These are phyloP conservation scores for Hippolais icterina DNA, from an alignment of 2,113 vertebrate species.

Conservation along the genomic window DNA sequence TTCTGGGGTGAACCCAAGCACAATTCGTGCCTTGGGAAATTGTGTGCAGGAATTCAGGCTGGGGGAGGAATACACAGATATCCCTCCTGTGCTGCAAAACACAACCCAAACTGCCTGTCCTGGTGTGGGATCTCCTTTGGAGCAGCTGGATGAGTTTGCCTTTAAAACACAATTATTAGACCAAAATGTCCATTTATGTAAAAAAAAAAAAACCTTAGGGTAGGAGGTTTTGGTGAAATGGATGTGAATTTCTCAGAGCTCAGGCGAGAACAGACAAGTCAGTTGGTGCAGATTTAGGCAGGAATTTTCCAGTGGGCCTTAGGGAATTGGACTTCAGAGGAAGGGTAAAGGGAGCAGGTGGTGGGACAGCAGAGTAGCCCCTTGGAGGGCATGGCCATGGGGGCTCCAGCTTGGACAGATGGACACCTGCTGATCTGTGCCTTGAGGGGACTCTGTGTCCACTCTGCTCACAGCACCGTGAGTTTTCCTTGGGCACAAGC, in stretches of 20 bases:
- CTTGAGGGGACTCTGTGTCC: rapidly evolving
- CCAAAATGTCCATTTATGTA: background rate
- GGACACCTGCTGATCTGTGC: background rate
- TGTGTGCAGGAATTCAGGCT: background rate
- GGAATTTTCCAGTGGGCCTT: background rate
- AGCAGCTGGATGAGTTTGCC: background rate
- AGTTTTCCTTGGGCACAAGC: background rate
- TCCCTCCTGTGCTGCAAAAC: background rate
- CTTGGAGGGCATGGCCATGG: rapidly evolving
- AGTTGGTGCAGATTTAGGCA: background rate
- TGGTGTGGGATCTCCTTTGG: background rate
- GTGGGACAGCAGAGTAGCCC: background rate
- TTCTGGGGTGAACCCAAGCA: background rate
- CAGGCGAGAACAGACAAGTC: background rate
- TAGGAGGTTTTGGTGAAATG: background rate
- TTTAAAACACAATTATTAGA: background rate
- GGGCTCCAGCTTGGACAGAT: rapidly evolving
- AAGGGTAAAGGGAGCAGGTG: background rate
- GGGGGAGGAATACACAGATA: background rate
- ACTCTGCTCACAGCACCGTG: rapidly evolving
- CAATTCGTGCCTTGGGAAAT: background rate
- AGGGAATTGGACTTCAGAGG: background rate
- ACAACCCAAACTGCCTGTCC: background rate
- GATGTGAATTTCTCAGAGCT: background rate
- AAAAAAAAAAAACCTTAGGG: background rate